Evolutionary conservation across 2,113 vertebrate species (phyloP).

Genomic region (Cephalopholis sonnerati): DNA sequence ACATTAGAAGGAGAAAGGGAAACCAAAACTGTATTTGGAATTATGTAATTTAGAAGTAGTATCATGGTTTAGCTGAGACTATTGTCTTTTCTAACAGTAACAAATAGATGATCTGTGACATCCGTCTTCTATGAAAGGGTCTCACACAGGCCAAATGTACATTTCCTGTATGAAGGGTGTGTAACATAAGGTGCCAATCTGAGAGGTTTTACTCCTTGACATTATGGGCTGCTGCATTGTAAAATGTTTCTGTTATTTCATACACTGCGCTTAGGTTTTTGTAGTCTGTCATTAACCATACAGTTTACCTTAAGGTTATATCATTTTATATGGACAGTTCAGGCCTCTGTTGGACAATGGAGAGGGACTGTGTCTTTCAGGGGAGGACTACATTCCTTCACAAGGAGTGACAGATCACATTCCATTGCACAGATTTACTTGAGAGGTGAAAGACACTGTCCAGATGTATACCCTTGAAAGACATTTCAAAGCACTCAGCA

Average conservation of each 20-base stretch:
- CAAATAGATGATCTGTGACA: no score
- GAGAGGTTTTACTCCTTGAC: neutral
- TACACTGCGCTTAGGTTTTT: neutral
- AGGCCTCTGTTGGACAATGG: constrained; percentile 30
- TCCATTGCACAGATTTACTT: constrained; percentile 60
- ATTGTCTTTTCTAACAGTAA: no score
- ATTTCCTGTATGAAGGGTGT: no score
- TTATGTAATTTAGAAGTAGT: neutral
- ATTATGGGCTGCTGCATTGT: neutral
- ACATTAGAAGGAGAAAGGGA: neutral
- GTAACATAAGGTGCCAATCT: neutral
- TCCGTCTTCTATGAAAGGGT: no score
- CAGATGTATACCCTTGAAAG: constrained; percentile 47
- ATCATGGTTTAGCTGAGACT: no score
- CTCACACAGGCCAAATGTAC: no score
- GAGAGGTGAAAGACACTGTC: constrained; percentile 35
- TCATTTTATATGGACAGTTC: constrained; percentile 32
- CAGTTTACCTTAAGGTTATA: constrained; percentile 37
- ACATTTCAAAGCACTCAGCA: constrained; percentile 33
- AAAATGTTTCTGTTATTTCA: neutral
- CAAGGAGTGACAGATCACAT: constrained; percentile 55
- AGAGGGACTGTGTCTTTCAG: constrained; percentile 19
- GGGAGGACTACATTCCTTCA: constrained; percentile 42
- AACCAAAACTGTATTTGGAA: neutral
- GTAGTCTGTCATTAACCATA: constrained; percentile 16